Conservation (phyloP, 2,888 invertebrate species). For the Oscheius sp. region DNA sequence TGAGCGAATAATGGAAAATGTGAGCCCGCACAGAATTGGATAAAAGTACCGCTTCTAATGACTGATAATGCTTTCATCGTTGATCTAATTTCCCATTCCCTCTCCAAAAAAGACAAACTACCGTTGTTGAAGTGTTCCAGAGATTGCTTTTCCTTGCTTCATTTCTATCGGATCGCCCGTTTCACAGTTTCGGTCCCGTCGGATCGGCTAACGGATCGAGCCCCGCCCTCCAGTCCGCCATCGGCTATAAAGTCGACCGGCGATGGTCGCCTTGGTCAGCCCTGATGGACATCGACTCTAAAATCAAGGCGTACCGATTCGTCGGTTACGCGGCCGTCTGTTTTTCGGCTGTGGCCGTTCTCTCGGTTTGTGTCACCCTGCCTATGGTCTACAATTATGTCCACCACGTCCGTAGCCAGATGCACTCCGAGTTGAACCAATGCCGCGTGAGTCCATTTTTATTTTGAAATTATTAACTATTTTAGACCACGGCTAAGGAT, state of each 20-base stretch:
- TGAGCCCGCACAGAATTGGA: no score
- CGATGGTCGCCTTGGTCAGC: conserved; percentile 9
- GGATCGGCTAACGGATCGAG: conserved; percentile 27
- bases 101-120: not conserved
- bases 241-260: conserved; percentile 18
- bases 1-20: no score
- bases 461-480: not conserved
- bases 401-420: conserved; percentile 62
- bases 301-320: conserved; percentile 64
- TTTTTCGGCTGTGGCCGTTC: conserved; percentile 64
- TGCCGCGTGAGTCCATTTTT: conserved; percentile 48
- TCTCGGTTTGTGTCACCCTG: conserved; percentile 64
- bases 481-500: conserved; percentile 60
- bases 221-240: conserved; percentile 27
- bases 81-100: no score
- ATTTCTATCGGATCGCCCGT: conserved; percentile 4
- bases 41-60: no score
- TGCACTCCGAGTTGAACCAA: conserved; percentile 61
- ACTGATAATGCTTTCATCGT: no score
- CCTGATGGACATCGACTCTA: conserved; percentile 67
- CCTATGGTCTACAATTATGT: conserved; percentile 68
- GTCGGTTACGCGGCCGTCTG: conserved; percentile 66
- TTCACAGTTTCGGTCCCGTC: conserved; percentile 36
- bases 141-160: not conserved
- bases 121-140: not conserved